phyloP scores from a whole-genome alignment of 2,888 invertebrate species.

The Hemicrepidius hirtus region DNA sequence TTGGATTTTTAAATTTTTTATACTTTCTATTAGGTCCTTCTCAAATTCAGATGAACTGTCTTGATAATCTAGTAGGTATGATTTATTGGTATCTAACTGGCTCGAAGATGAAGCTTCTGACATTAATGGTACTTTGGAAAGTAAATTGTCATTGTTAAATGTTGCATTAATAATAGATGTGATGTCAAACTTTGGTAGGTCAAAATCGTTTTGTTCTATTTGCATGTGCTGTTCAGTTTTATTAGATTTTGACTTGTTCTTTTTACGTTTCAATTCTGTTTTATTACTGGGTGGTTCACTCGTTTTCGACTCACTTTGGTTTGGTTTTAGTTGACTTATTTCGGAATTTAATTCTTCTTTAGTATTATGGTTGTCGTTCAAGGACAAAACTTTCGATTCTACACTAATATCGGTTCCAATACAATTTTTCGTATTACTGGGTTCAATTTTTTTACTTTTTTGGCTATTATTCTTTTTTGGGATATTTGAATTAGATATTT shows the following conservation, averaged over 20 bases:
- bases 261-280: conserved; percentile 50
- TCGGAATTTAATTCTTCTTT: conserved; percentile 27
- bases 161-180: conserved; percentile 53
- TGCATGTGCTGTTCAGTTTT: conserved; percentile 43
- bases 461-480: conserved; percentile 6
- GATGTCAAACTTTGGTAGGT: conserved; percentile 57
- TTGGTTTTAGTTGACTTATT: conserved; percentile 33
- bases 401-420: not conserved
- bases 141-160: conserved; percentile 26
- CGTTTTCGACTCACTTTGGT: conserved; percentile 31
- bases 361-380: conserved; percentile 1
- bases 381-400: conserved; percentile 3
- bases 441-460: conserved; percentile 24
- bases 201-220: conserved; percentile 37
- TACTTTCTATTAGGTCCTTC: conserved; percentile 50
- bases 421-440: conserved; percentile 12
- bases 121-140: conserved; percentile 54
- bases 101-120: conserved; percentile 39
- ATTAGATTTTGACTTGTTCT: conserved; percentile 57
- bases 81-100: conserved; percentile 19
- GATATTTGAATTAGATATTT: conserved; percentile 12
- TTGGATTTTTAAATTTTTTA: conserved; percentile 52
- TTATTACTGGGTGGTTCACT: conserved; percentile 33
- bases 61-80: conserved; percentile 32
- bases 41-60: conserved; percentile 44